Conservation (phyloP, 2,888 invertebrate genomes). For the Chalcosyrphus nemorum region DNA sequence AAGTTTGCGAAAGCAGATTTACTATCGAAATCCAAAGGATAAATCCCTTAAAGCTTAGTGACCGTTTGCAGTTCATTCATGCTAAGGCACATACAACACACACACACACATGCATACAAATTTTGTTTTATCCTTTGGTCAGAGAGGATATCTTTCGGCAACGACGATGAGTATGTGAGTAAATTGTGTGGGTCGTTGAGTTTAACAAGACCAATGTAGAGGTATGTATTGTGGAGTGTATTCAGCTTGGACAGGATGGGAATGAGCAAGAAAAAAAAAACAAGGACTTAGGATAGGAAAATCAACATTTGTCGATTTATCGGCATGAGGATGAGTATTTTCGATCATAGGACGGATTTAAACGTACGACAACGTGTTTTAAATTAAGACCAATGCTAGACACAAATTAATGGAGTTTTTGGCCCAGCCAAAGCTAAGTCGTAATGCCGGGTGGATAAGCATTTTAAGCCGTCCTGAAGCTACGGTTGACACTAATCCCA, state of each 20-base stretch:
- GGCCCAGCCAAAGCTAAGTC: too few relatives aligned
- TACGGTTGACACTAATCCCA: too few relatives aligned
- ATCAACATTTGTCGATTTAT: slow-evolving; percentile 1
- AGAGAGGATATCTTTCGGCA: not conserved
- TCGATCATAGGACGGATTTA: not conserved
- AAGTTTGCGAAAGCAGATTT: slow-evolving; percentile 73
- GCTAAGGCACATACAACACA: too few relatives aligned
- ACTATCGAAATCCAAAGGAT: slow-evolving; percentile 74
- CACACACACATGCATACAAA: not conserved
- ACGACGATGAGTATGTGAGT: not conserved
- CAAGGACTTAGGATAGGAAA: not conserved
- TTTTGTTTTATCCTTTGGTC: not conserved
- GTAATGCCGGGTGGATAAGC: too few relatives aligned
- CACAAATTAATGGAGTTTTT: too few relatives aligned
- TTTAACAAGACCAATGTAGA: not conserved
- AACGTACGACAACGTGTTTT: too few relatives aligned
- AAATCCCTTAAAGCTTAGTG: slow-evolving; percentile 74
- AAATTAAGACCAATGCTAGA: too few relatives aligned
- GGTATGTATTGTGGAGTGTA: not conserved
- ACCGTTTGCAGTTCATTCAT: slow-evolving; percentile 74
- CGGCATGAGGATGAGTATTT: not conserved
- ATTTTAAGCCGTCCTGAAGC: too few relatives aligned
- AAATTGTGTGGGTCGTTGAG: not conserved
- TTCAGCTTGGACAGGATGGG: not conserved
- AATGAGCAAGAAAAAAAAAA: not conserved